Evolutionary conservation across 2,113 vertebrate species (phyloP), one percentile per base, ranked within the genome.

Genomic region (Hemibagrus wyckioides): DNA sequence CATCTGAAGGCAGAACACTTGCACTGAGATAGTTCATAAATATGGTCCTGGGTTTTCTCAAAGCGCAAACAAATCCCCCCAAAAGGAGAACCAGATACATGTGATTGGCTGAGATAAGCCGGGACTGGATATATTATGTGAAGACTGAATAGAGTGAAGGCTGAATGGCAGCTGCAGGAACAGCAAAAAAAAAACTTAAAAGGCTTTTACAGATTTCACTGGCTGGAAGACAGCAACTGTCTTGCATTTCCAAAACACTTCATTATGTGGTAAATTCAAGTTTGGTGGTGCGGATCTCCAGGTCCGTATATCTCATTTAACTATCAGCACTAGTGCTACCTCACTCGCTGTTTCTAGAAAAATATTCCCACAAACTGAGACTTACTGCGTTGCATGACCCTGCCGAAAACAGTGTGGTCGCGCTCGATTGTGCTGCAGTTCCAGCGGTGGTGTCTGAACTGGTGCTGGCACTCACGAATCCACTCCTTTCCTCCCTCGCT

Each of bases 391-490:
- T 98, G 96, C 96, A 99, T 96, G 92, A 97, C 97, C 2, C 98
- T 95, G 88, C 98, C 98, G 9, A 99, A 99, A 89, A 99, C 97
- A 0, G 97, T 98, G 94, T 99, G 97, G 93, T 99, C 98, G 0
- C 98, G 95, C 91, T 98, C 98, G 94, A 99, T 92, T 0, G 98
- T 99, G 95, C 96, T 99, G 95, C 98, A 99, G 94, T 99, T 99
- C 98, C 98, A 99, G 91, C 98, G 97, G 91, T 99, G 98, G 93
- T 99, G 97, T 89, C 97, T 97, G 94, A 99, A 99, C 91, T 99
- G 98, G 92, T 99, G 97, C 93, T 99, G 98, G 89, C 98, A 99
- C 90, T 99, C 98, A 36, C 96, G 94, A 91, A 99, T 98, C 98
- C 98, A 99, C 89, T 99, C 98, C 90, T 97, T 97, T 89, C 98